Conservation (phyloP, 2,888 invertebrate genomes). For the Agrypnus murinus region DNA sequence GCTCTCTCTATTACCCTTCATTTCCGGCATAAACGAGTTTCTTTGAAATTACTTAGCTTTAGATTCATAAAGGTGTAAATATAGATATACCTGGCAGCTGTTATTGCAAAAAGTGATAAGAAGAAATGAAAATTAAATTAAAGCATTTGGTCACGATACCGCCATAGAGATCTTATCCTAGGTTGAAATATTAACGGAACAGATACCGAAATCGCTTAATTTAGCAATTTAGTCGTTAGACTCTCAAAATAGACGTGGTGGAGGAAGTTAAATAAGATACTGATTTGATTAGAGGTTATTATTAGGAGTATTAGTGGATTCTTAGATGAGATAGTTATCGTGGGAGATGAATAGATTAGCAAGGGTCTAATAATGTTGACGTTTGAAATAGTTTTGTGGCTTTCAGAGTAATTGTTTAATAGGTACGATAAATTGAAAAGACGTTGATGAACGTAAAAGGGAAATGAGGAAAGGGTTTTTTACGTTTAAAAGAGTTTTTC, state of each 20-base stretch:
- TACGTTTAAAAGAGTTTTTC: no score
- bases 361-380: no score
- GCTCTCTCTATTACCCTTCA: constrained; percentile 22
- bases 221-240: constrained; percentile 11
- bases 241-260: constrained; percentile 3
- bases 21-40: constrained; percentile 21
- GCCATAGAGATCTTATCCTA: constrained; percentile 22
- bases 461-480: no score
- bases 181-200: constrained; percentile 10
- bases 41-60: constrained; percentile 16
- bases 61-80: constrained; percentile 18
- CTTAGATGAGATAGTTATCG: neutral
- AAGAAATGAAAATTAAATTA: constrained; percentile 12
- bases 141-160: constrained; percentile 25
- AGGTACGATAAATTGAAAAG: no score
- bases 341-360: no score
- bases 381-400: no score
- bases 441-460: no score
- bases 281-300: constrained; percentile 8
- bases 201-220: constrained; percentile 22
- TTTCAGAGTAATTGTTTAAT: no score
- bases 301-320: neutral
- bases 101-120: constrained; percentile 29
- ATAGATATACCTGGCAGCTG: constrained; percentile 4
- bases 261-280: constrained; percentile 6